Base-by-base conservation (phyloP, 2,888 invertebrate species). In the Rhagonycha lutea region DNA sequence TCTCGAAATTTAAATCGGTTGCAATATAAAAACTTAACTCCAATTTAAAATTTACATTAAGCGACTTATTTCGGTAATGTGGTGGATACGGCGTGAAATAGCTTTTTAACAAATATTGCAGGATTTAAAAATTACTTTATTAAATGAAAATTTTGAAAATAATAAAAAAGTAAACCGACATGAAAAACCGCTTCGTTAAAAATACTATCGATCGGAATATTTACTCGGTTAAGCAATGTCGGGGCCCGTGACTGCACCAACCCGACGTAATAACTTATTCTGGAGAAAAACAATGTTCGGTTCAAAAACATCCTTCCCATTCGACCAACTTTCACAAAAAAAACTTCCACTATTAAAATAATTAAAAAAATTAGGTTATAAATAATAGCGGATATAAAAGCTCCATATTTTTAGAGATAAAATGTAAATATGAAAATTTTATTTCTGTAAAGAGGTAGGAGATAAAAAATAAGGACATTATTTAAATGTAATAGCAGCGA, bases 271-370 rank as follows among this genome's bases (percentile, higher is more conserved):
- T 65, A 65, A 65, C 63, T 65, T 65, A 65, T 24, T 24, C 24
- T 65, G 24, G 63, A 24, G 63, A 65, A 65, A 65, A 65, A 65
- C 63, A 65, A 65, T 65, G 63, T 65, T 65, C 24, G 26, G 63
- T 65, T 65, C 63, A 65, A 65, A 65, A 65, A 65, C 63, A 65
- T 65, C 26, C 63, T 26, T 24, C 63, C 12, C 63, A 23, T 65
- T 65, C 14, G 23, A 65, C 26, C 63, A 24, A 23, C n/a, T 65
- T 65, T 8, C 23, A 65, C 23, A 24, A 65, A 65, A n/a, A 14
- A 65, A 65, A 3, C 26, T 65, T 65, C n/a, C 26, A 24, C 23
- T 65, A 24, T 24, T 24, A 65, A 65, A 65, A 65, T 26, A 18
- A 62, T 24, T 62, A 7, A 24, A 24, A 24, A 14, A 65, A 65